Conservation (phyloP, 2,888 invertebrate species). For the Microplitis deprimator region DNA sequence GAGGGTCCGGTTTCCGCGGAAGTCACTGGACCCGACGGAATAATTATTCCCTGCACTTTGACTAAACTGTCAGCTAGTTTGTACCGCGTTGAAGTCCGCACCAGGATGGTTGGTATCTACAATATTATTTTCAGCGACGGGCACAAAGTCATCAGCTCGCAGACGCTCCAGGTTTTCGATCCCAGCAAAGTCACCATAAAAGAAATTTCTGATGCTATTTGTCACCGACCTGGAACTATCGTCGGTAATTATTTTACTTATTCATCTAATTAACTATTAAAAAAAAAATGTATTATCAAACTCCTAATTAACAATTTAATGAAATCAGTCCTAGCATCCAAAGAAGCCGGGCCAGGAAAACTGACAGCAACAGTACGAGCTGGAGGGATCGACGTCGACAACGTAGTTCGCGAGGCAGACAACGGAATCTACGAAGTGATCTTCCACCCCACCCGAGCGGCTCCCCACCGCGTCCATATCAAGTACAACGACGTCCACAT, state of each 20-base stretch:
- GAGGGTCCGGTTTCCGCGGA: conserved; percentile 70
- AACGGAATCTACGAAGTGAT: conserved; percentile 86
- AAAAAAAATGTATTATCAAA: conserved; percentile 14
- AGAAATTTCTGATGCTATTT: conserved; percentile 83
- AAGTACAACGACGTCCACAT: conserved; percentile 89
- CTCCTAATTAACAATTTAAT: conserved; percentile 42
- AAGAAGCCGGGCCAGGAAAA: conserved; percentile 87
- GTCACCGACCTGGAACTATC: conserved; percentile 86
- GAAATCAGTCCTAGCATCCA: conserved; percentile 77
- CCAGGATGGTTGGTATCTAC: conserved; percentile 83
- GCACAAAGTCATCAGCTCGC: conserved; percentile 75
- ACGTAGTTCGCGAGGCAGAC: conserved; percentile 82
- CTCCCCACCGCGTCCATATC: conserved; percentile 89
- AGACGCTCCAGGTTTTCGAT: conserved; percentile 83
- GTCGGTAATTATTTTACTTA: conserved; percentile 72
- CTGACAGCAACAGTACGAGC: conserved; percentile 86
- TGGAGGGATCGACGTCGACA: conserved; percentile 86
- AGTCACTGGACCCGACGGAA: conserved; percentile 74
- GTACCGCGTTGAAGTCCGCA: conserved; percentile 82
- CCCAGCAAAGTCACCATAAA: conserved; percentile 81
- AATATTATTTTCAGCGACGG: conserved; percentile 79
- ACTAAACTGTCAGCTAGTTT: conserved; percentile 78
- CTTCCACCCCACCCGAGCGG: conserved; percentile 89
- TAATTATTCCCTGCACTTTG: conserved; percentile 70
- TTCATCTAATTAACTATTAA: conserved; percentile 1